Base-by-base conservation (phyloP, 2,113 vertebrate species). In the Seriola quinqueradiata region DNA sequence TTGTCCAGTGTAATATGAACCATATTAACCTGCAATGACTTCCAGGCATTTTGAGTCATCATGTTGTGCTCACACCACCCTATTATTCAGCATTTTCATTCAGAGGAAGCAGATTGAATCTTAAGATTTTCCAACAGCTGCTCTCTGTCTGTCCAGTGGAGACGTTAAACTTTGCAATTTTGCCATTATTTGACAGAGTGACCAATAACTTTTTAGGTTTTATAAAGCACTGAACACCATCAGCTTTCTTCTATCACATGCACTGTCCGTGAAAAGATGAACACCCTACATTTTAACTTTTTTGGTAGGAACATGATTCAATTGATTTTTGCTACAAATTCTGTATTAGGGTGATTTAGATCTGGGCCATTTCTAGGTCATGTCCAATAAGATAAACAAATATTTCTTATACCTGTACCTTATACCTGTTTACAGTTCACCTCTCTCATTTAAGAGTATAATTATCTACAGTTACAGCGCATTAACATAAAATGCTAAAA, bases 21-120 rank as follows among this genome's bases (percentile, higher is more conserved):
- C 14, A 10, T 42, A 40, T 72, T 68, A 46, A 75, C 28, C 73
- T 75, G 57, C 38, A 57, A 69, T 4, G n/a, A 58, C 65, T n/a
- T 52, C n/a, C 21, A 77, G 14, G 61, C n/a, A 57, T 66, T 52
- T 32, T 55, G 16, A 58, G 44, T 70, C 57, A 60, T 73, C 11
- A 34, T 54, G 11, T 8, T 63, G 8, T 50, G n/a, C 28, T 64
- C 8, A 34, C 70, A 25, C 21, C 5, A 17, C 21, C 7, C 21
- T 9, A 7, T 55, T 59, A 34, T 40, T 46, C 13, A 70, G 23
- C 0, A 13, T 28, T 75, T 59, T 16, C 25, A 70, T 36, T 60
- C 4, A 69, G 38, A 73, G 17, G 12, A 1, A 3, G 19, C 11
- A 25, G 8, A 42, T 23, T 32, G 4, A 46, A 28, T 61, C 21